A percentile compares a stretch with the other conserved stretches of the same genome.
Evolutionary conservation across 2,888 invertebrate species (phyloP).

Genomic region (Aethes cnicana): DNA sequence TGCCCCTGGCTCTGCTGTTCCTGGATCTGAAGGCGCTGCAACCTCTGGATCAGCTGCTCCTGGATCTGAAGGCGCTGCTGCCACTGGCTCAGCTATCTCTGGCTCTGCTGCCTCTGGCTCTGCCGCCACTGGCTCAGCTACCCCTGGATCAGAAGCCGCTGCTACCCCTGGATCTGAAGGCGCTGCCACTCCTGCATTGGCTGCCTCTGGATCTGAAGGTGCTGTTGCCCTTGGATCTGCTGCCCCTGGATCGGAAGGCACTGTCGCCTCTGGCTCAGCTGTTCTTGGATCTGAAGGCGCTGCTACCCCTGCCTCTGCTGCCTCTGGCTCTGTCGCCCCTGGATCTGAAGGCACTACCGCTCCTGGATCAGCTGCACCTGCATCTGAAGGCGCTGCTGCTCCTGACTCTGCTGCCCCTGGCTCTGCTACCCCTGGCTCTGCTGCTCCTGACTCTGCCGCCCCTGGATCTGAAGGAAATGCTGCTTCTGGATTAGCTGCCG

Average conservation of each 20-base stretch:
- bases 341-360: constrained; percentile 26
- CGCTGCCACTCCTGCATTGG: constrained; percentile 46
- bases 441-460: background rate
- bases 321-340: constrained; percentile 29
- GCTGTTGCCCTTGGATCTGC: background rate
- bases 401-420: constrained; percentile 3
- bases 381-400: constrained; percentile 10
- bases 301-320: constrained; percentile 2
- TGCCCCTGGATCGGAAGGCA: background rate
- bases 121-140: background rate
- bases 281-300: constrained; percentile 1
- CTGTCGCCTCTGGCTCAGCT: background rate
- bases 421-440: background rate
- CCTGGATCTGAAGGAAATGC: background rate
- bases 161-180: background rate
- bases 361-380: constrained; percentile 1
- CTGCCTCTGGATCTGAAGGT: background rate
- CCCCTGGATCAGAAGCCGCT: background rate
- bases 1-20: background rate
- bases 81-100: background rate
- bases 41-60: background rate
- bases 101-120: background rate
- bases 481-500: constrained; percentile 46
- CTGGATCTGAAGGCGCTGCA: background rate
- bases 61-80: background rate